A percentile compares a stretch with the other conserved stretches of the same genome.
Evolutionary conservation across 2,113 vertebrate species (phyloP).

Genomic region (Uria aalge): DNA sequence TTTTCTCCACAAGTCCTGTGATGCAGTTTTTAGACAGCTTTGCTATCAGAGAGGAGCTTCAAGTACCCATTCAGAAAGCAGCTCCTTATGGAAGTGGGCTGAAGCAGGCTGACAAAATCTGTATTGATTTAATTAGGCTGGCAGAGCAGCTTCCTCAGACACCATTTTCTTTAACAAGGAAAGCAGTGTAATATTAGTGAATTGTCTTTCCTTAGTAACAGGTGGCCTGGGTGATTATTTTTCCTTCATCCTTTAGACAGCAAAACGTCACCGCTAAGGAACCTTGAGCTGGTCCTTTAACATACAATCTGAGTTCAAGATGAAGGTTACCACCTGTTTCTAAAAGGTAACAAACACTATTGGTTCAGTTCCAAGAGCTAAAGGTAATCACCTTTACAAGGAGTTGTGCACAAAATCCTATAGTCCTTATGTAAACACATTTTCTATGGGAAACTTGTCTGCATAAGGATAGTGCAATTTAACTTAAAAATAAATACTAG

Average conservation of each 20-base stretch:
- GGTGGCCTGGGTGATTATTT: neutral
- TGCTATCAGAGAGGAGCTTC: neutral
- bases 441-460: neutral
- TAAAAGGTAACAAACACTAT: neutral
- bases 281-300: neutral
- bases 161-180: neutral
- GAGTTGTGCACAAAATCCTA: neutral
- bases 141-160: neutral
- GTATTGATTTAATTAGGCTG: neutral
- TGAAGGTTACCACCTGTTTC: neutral
- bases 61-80: neutral
- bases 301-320: neutral
- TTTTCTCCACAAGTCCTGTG: neutral
- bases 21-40: neutral
- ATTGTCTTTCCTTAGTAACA: neutral
- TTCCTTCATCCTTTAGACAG: neutral
- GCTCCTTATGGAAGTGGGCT: neutral
- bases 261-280: neutral
- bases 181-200: neutral
- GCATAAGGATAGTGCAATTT: neutral
- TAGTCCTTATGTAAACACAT: neutral
- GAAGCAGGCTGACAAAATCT: neutral
- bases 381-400: neutral
- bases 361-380: neutral
- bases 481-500: neutral